Conservation (phyloP, 2,888 invertebrate species). For the Camponotus fellah region DNA sequence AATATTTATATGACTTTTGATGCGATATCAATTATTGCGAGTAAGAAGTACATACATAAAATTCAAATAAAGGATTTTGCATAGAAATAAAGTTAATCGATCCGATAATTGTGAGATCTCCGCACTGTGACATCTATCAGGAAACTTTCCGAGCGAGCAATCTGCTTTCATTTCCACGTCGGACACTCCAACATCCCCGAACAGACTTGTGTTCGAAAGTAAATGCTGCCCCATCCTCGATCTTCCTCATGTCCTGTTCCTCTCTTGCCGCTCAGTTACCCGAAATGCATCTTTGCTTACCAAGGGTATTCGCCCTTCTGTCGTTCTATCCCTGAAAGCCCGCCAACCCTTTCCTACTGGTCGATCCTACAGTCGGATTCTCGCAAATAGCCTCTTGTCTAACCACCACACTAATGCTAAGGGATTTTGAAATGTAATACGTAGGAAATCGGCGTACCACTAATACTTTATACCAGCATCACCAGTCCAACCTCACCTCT, state of each 20-base stretch:
- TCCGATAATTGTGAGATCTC: conserved; percentile 57
- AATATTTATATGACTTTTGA: not conserved
- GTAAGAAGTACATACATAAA: conserved; percentile 11
- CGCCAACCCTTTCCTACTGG: conserved; percentile 62
- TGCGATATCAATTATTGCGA: not conserved
- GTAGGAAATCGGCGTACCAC: conserved; percentile 72
- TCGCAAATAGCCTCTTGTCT: conserved; percentile 69
- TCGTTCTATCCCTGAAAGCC: conserved; percentile 57
- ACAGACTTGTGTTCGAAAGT: conserved; percentile 65
- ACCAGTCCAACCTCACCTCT: not conserved
- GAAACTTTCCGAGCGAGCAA: conserved; percentile 59
- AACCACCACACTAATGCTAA: conserved; percentile 63
- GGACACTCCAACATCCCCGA: conserved; percentile 54
- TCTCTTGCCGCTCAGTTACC: conserved; percentile 67
- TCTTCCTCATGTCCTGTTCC: conserved; percentile 41
- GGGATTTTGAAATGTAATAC: conserved; percentile 76
- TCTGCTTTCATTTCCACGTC: conserved; percentile 69
- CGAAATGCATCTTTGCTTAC: conserved; percentile 53
- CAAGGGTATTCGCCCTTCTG: conserved; percentile 60
- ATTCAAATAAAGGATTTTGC: conserved; percentile 41
- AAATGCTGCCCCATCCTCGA: conserved; percentile 55
- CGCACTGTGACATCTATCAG: conserved; percentile 59
- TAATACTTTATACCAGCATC: conserved; percentile 44
- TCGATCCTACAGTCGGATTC: conserved; percentile 56
- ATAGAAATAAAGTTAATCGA: conserved; percentile 29